phyloP scores from a whole-genome alignment of 2,113 vertebrate species.

The Ovis aries region ARS-UI_Ramb_v3.0 NC_056054.1:234145001-234145500 shows the following conservation, averaged over 20 bases:
- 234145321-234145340: not conserved
- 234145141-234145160: constrained; percentile 14
- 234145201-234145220: not conserved
- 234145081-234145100: constrained; percentile 32
- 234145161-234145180: not conserved
- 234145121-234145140: constrained; percentile 60
- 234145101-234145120: constrained; percentile 17
- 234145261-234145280: not conserved
- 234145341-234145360: not conserved
- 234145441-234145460: not conserved
- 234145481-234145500: not conserved
- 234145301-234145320: not conserved
- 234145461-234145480: not conserved
- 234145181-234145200: constrained; percentile 14
- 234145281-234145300: not conserved
- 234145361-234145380: not conserved
- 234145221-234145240: constrained; percentile 20
- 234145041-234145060: constrained; percentile 39
- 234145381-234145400: not conserved
- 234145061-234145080: constrained; percentile 61
- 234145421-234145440: not conserved
- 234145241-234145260: not conserved
- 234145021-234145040: not conserved
- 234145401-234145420: not conserved
- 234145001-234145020: constrained; percentile 60